A percentile compares a stretch with the other conserved stretches of the same genome.
Evolutionary conservation across 1,140 invertebrate genomes (phyloP).

Genomic region (Sinonovacula constricta): DNA sequence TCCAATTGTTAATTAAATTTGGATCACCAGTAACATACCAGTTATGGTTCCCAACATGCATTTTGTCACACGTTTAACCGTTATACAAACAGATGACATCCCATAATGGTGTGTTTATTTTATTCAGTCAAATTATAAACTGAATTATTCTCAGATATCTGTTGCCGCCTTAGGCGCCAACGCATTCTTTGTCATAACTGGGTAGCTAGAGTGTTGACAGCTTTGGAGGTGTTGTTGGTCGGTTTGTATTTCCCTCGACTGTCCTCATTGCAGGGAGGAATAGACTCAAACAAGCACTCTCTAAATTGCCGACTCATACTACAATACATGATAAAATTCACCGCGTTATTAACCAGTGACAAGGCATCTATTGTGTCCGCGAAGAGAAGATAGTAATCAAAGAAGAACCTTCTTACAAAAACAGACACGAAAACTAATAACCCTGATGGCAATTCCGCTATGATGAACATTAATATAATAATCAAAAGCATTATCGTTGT

Average conservation of each 20-base stretch:
- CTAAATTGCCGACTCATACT: conserved; percentile 96
- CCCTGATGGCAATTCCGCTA: conserved; percentile 89
- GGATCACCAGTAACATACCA: too few relatives aligned
- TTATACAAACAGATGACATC: too few relatives aligned
- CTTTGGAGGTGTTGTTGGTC: neutral
- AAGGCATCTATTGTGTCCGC: conserved; percentile 94
- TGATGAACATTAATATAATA: conserved; percentile 85
- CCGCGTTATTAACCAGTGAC: conserved; percentile 92
- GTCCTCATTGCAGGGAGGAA: conserved; percentile 3
- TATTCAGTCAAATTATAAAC: too few relatives aligned
- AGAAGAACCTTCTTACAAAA: conserved; percentile 64
- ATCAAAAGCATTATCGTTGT: conserved; percentile 81
- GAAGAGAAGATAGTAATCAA: conserved; percentile 81
- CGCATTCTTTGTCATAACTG: too few relatives aligned
- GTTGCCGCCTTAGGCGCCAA: too few relatives aligned
- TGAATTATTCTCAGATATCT: too few relatives aligned
- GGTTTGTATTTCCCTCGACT: neutral
- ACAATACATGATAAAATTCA: conserved; percentile 96
- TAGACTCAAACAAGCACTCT: conserved; percentile 83
- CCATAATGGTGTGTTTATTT: too few relatives aligned
- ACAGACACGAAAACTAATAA: conserved; percentile 75
- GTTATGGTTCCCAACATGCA: too few relatives aligned
- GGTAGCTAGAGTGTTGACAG: neutral
- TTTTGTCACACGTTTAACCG: too few relatives aligned
- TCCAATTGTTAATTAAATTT: too few relatives aligned